These are phyloP conservation scores for Euplagia quadripunctaria DNA, from an alignment of 2,888 invertebrate genomes.

Conservation along the genomic window DNA sequence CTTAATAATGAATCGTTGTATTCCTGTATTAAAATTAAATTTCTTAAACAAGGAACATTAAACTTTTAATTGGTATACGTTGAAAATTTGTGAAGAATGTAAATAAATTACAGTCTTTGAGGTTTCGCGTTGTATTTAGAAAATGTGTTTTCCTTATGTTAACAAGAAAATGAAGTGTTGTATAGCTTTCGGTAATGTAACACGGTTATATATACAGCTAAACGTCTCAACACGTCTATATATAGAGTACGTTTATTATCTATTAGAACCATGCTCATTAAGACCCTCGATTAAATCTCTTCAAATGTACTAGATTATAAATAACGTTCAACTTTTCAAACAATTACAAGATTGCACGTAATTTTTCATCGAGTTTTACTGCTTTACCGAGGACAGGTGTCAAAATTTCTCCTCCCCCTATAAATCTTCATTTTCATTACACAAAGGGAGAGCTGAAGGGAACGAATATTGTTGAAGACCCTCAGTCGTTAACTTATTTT, in stretches of 20 bases:
- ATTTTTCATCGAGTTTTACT: slow-evolving; percentile 43
- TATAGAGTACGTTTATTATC: neutral
- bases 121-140: neutral
- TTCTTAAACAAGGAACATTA: slow-evolving; percentile 39
- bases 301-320: slow-evolving; percentile 10
- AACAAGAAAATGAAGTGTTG: neutral
- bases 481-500: slow-evolving; percentile 53
- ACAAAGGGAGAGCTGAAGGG: slow-evolving; percentile 43
- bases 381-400: slow-evolving; percentile 45
- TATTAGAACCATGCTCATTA: neutral
- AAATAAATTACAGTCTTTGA: slow-evolving; percentile 35
- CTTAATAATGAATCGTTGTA: slow-evolving; percentile 15
- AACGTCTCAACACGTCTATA: neutral
- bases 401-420: slow-evolving; percentile 45
- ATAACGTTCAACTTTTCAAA: slow-evolving; percentile 25
- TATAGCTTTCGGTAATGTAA: neutral
- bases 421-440: slow-evolving; percentile 59
- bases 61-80: slow-evolving; percentile 43
- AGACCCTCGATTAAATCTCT: neutral
- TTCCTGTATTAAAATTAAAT: slow-evolving; percentile 34
- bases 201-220: neutral
- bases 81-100: slow-evolving; percentile 32
- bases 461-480: slow-evolving; percentile 49
- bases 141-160: neutral
- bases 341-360: slow-evolving; percentile 38